phyloP scores from a whole-genome alignment of 2,113 vertebrate species.

The Hoplias malabaricus region DNA sequence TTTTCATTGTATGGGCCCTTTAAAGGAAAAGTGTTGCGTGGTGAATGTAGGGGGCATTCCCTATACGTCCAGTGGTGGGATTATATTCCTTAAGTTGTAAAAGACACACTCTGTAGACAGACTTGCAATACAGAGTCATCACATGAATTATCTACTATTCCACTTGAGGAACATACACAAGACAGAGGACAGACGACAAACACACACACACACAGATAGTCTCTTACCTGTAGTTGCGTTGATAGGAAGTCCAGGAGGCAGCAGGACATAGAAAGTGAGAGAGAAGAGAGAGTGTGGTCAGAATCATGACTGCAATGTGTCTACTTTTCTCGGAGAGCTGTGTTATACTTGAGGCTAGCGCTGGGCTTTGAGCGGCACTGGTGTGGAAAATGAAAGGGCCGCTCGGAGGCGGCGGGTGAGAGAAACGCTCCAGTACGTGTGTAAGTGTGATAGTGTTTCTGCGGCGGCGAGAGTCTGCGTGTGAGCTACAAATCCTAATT shows the following conservation, averaged over 20 bases:
- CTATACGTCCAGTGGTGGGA: neutral
- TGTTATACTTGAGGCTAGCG: constrained; percentile 25
- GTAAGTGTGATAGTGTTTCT: constrained; percentile 37
- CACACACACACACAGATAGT: neutral
- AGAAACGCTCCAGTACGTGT: constrained; percentile 28
- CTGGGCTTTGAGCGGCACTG: neutral
- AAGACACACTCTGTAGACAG: constrained; percentile 8
- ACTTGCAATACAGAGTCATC: neutral
- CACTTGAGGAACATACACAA: neutral
- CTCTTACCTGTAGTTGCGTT: constrained; percentile 67
- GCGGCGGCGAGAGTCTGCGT: constrained; percentile 10
- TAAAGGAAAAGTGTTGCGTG: neutral
- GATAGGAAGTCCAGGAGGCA: neutral
- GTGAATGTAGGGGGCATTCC: neutral
- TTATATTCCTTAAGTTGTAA: neutral
- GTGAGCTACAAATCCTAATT: constrained; percentile 43
- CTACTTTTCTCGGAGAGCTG: neutral
- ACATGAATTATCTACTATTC: neutral
- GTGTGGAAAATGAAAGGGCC: constrained; percentile 10
- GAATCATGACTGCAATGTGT: constrained; percentile 20
- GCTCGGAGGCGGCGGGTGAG: constrained; percentile 26
- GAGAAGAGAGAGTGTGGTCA: constrained; percentile 43
- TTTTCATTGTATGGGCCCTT: neutral
- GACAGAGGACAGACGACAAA: constrained; percentile 7
- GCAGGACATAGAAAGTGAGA: constrained; percentile 54